These are phyloP conservation scores for Ceyx cyanopectus DNA, from an alignment of 2,113 vertebrate species.

Conservation along the genomic window DNA sequence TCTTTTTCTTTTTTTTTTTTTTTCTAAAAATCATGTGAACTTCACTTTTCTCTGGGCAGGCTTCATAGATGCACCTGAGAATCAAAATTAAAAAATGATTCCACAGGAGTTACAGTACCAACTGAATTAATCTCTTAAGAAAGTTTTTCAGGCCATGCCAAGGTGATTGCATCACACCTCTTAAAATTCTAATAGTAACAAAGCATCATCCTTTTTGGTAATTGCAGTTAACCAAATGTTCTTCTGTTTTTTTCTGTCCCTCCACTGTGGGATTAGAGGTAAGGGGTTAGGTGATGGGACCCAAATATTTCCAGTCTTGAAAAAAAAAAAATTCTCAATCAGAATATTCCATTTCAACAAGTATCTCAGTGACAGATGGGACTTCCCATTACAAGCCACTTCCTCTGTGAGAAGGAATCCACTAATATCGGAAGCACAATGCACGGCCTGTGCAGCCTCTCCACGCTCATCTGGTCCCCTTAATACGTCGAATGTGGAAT, in stretches of 20 bases:
- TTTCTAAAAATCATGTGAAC: background rate
- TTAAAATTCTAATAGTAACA: background rate
- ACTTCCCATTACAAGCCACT: constrained; percentile 51
- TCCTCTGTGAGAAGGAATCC: constrained; percentile 30
- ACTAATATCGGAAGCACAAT: constrained; percentile 43
- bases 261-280: background rate
- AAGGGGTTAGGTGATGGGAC: background rate
- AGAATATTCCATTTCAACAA: constrained; percentile 52
- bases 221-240: background rate
- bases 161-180: background rate
- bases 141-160: background rate
- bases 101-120: background rate
- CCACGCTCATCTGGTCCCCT: constrained; percentile 50
- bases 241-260: background rate
- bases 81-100: background rate
- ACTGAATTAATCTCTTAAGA: background rate
- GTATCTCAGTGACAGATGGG: constrained; percentile 62
- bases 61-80: background rate
- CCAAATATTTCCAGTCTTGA: background rate
- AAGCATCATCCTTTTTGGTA: background rate
- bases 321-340: background rate
- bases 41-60: background rate
- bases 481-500: background rate
- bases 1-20: background rate
- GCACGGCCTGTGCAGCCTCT: constrained; percentile 30